These are phyloP conservation scores for Andinoacara biseriatus DNA, from an alignment of 2,113 vertebrate genomes.

Conservation along the genomic window DNA sequence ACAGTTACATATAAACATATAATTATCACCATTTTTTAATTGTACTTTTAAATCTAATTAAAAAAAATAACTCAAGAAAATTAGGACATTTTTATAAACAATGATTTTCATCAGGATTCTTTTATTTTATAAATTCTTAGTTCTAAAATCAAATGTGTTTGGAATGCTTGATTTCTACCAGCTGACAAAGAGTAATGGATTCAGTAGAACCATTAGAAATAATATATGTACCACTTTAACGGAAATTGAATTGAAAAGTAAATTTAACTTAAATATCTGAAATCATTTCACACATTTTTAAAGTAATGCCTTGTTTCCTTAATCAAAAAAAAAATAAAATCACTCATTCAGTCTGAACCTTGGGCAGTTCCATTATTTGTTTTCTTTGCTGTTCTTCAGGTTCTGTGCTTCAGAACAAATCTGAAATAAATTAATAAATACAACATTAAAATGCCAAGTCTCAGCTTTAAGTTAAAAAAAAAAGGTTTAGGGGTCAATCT, in stretches of 20 bases:
- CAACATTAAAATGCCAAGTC: background rate
- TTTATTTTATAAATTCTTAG: background rate
- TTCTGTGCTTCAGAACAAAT: background rate
- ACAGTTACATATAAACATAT: background rate
- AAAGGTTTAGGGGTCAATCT: background rate
- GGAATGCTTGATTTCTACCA: background rate
- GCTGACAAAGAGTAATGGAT: background rate
- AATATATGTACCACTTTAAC: background rate
- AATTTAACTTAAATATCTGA: background rate
- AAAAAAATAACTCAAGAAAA: background rate
- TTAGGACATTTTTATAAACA: background rate
- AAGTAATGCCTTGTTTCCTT: background rate
- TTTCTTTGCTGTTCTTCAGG: background rate
- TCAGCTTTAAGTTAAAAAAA: background rate
- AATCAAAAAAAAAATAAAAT: background rate
- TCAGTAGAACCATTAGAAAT: background rate
- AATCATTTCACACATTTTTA: background rate
- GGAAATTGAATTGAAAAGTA: background rate
- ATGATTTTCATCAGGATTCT: background rate
- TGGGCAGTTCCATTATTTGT: background rate
- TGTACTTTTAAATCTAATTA: background rate
- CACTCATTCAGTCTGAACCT: background rate
- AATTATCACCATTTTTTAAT: background rate
- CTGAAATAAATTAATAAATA: background rate
- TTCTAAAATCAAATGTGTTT: background rate